Base-by-base conservation (phyloP, 2,113 vertebrate genomes). In the Panthera uncia region DNA sequence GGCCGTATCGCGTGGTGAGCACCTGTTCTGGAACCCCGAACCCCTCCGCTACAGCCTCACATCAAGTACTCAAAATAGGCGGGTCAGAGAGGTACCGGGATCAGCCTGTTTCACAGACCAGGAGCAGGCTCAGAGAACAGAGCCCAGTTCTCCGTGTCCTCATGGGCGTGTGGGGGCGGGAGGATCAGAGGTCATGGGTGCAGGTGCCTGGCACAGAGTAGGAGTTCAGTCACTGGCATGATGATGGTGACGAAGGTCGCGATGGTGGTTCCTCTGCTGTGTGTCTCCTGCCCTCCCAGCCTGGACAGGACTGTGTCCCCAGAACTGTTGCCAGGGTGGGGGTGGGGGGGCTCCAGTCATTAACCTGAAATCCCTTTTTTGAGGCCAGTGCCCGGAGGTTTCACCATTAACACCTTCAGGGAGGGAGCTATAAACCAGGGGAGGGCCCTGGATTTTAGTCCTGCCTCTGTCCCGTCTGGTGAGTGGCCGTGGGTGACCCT, bases 1-100 rank as follows among this genome's bases (percentile, higher is more conserved):
- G 81, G 48, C 45, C 12, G 0, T 1, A 1, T 23, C 55, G 0
- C 12, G 1, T 7, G 29, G 19, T 1, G 33, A 23, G 65, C 3
- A 5, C 33, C 50, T 25, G 14, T 29, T 16, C 61, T 5, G 10
- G 36, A n/a, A 19, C 23, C 65, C 74, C 38, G 29, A 19, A 19
- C 29, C 65, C 74, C 52, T 27, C 45, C 7, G 29, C 73, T 29
- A 27, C 41, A 11, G 52, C 73, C 79, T 65, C 29, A 5, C 18
- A 7, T 12, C 68, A 61, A 18, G 50, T 5, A 33, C 55, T 81
- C 61, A 18, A 8, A 61, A 18, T 8, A 6, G 31, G 65, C 6
- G 41, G 6, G 25, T 48, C n/a, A 27, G 27, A 33, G 31, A 21
- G 11, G 19, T 8, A 12, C 31, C 9, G 1, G 78, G 14, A 12